phyloP scores from a whole-genome alignment of 2,113 vertebrate species.

The Antennarius striatus region DNA sequence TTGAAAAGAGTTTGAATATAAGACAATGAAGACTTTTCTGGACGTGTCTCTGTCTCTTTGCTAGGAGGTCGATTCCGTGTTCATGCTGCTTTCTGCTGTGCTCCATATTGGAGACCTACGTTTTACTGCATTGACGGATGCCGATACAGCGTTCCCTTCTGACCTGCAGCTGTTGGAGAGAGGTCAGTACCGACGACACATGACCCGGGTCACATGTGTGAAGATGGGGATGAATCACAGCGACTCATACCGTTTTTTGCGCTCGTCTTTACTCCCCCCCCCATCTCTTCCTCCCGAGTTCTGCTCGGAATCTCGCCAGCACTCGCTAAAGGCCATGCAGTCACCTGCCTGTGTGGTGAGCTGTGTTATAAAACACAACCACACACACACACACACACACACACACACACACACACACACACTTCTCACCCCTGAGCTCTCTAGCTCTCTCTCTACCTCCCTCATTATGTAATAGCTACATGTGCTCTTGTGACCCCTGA shows the following conservation, averaged over 20 bases:
- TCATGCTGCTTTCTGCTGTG: slow-evolving; percentile 87
- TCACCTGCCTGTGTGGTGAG: slow-evolving; percentile 35
- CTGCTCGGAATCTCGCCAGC: slow-evolving; percentile 34
- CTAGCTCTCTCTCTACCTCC: slow-evolving; percentile 4
- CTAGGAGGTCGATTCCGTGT: slow-evolving; percentile 92
- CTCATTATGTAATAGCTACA: slow-evolving; percentile 56
- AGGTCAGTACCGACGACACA: slow-evolving; percentile 81
- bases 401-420: slow-evolving; percentile 21
- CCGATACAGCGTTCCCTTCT: slow-evolving; percentile 84
- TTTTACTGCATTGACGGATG: slow-evolving; percentile 84
- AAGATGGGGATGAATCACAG: slow-evolving; percentile 17
- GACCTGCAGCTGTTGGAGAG: slow-evolving; percentile 91
- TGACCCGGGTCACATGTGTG: slow-evolving; percentile 8
- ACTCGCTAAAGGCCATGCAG: slow-evolving; percentile 28
- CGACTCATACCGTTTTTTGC: slow-evolving; percentile 57
- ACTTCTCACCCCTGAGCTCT: slow-evolving; percentile 3
- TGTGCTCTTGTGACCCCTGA: slow-evolving; percentile 50
- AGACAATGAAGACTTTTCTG: no score
- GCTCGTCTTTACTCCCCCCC: slow-evolving; percentile 5
- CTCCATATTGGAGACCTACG: slow-evolving; percentile 89
- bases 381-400: slow-evolving; percentile 22
- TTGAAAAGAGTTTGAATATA: not conserved
- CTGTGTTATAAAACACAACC: slow-evolving; percentile 6
- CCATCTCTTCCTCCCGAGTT: slow-evolving; percentile 7
- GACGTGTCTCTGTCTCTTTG: slow-evolving; percentile 1